phyloP scores from a whole-genome alignment of 2,113 vertebrate genomes.

The Falcunculus frontatus region DNA sequence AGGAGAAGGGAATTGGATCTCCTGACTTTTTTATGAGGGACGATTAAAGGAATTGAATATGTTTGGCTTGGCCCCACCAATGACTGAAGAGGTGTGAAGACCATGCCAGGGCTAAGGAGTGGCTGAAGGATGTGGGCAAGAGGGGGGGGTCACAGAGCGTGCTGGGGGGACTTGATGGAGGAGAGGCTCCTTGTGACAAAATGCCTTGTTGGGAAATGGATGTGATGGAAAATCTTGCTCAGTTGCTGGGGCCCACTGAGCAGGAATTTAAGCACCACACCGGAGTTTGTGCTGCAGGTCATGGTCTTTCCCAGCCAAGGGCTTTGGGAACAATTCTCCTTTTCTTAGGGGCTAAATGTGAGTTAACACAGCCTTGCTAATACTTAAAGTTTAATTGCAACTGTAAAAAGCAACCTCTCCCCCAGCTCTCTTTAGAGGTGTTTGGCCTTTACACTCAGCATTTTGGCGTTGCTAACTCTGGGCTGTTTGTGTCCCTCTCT shows the following conservation, averaged over 20 bases:
- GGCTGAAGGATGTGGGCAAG: background rate
- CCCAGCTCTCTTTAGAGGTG: background rate
- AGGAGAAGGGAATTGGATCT: background rate
- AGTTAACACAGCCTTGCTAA: background rate
- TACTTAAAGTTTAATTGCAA: background rate
- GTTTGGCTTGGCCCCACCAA: background rate
- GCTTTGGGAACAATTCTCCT: rapidly evolving
- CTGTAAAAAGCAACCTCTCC: background rate
- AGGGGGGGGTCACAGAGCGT: rapidly evolving
- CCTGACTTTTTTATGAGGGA: background rate
- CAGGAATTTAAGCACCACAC: background rate
- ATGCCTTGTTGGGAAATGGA: background rate
- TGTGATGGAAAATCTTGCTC: background rate
- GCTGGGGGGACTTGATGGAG: background rate
- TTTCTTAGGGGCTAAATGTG: background rate
- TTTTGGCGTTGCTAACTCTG: rapidly evolving
- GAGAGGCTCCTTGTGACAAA: background rate
- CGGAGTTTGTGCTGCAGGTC: background rate
- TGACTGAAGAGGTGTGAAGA: background rate
- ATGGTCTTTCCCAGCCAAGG: background rate
- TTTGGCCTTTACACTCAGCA: background rate
- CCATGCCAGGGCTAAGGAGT: background rate
- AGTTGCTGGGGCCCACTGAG: background rate
- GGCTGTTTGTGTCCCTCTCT: background rate
- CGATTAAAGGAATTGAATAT: background rate